A percentile compares a stretch with the other conserved stretches of the same genome.
Evolutionary conservation across 2,797 vertebrate genomes (phyloP).

Genomic region (Brachyrhaphis roseni): DNA sequence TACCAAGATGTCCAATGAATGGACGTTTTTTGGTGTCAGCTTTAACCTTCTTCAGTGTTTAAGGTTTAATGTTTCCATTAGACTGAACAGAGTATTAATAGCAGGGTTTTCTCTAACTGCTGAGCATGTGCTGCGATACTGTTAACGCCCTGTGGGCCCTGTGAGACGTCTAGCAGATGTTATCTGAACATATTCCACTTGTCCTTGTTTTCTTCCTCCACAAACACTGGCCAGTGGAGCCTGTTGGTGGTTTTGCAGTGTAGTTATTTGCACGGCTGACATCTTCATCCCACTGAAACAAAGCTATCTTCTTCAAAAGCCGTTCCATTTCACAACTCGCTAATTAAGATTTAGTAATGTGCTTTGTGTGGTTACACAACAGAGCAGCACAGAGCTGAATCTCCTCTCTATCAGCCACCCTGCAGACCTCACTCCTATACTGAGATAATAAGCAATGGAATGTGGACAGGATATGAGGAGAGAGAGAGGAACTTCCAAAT

Average conservation of each 20-base stretch:
- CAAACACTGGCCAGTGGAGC: background rate
- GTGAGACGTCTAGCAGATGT: slow-evolving; percentile 15
- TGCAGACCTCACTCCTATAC: background rate
- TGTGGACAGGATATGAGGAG: background rate
- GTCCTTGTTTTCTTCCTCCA: background rate
- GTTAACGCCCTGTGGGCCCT: slow-evolving; percentile 4
- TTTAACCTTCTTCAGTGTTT: background rate
- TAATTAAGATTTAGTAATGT: background rate
- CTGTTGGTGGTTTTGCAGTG: background rate
- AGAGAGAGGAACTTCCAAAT: background rate
- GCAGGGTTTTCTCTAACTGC: background rate
- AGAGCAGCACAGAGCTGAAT: background rate
- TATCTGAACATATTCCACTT: slow-evolving; percentile 7
- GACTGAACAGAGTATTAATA: background rate
- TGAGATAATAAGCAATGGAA: background rate
- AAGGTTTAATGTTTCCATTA: background rate
- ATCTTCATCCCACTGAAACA: background rate
- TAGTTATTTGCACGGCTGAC: background rate
- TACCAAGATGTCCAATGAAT: no score
- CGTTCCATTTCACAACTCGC: background rate
- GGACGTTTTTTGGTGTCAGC: background rate
- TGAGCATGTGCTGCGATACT: background rate
- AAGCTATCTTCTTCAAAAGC: background rate
- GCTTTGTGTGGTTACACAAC: background rate
- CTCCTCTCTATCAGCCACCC: background rate